Evolutionary conservation across 2,113 vertebrate species (phyloP).

Genomic region (Osmerus eperlanus): DNA sequence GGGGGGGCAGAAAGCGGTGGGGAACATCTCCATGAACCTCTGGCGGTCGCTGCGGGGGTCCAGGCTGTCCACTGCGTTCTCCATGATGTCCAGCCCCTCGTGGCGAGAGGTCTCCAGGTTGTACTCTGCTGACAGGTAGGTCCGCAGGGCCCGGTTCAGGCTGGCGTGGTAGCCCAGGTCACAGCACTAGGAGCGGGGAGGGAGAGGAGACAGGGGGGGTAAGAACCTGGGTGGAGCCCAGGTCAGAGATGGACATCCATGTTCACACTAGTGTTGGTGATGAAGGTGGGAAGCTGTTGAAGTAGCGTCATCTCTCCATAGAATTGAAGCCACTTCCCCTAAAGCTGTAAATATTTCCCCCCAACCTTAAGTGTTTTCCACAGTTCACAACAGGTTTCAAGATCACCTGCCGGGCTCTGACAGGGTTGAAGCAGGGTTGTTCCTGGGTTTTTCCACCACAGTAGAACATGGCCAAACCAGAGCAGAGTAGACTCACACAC

Average conservation of each 20-base stretch:
- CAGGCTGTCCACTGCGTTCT: constrained; percentile 95
- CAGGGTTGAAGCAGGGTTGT: too few relatives aligned
- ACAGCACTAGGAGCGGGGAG: constrained; percentile 77
- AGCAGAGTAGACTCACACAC: too few relatives aligned
- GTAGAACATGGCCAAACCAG: too few relatives aligned
- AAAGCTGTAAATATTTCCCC: too few relatives aligned
- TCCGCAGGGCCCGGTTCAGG: constrained; percentile 91
- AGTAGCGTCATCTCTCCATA: too few relatives aligned
- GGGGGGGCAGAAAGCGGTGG: constrained; percentile 92
- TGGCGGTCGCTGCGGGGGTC: constrained; percentile 95
- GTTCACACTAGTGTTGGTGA: not conserved
- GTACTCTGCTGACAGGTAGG: constrained; percentile 96
- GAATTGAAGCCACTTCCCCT: too few relatives aligned
- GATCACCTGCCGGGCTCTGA: too few relatives aligned
- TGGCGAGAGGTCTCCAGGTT: constrained; percentile 98
- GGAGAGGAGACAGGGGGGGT: not conserved
- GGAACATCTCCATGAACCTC: constrained; percentile 98
- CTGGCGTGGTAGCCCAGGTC: constrained; percentile 97
- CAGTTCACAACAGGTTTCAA: too few relatives aligned
- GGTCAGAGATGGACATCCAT: not conserved
- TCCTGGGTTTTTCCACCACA: too few relatives aligned
- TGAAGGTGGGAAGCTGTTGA: too few relatives aligned
- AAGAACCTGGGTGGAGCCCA: not conserved
- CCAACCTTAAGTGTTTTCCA: too few relatives aligned
- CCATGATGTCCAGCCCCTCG: constrained; percentile 95